Evolutionary conservation across 2,113 vertebrate species (phyloP).

Genomic region (Falco punctatus): DNA sequence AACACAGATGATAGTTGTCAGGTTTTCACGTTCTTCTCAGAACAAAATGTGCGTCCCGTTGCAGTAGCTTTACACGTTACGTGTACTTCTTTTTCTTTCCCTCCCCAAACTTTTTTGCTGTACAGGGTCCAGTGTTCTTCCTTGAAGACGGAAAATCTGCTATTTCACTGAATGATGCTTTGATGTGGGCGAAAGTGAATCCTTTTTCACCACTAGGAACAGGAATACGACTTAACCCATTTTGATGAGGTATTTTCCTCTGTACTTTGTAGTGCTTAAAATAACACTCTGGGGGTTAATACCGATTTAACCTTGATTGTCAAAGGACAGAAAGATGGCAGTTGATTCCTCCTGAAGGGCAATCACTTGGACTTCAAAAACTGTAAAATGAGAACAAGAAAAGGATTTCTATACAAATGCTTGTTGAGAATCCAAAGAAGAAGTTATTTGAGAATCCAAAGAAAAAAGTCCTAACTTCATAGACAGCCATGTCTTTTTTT

Average conservation of each 20-base stretch:
- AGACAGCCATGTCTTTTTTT: conserved; percentile 15
- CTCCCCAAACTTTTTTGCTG: background rate
- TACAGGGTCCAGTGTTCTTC: conserved; percentile 92
- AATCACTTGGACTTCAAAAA: conserved; percentile 29
- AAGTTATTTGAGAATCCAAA: conserved; percentile 64
- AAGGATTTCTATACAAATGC: conserved; percentile 15
- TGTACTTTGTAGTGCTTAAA: background rate
- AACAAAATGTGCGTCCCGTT: background rate
- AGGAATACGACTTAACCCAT: conserved; percentile 94
- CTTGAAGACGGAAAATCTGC: conserved; percentile 95
- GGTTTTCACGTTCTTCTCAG: background rate
- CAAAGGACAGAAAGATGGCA: background rate
- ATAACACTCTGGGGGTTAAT: background rate
- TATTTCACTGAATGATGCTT: conserved; percentile 92
- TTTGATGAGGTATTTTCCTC: conserved; percentile 75
- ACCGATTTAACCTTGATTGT: conserved; percentile 18
- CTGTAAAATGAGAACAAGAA: conserved; percentile 52
- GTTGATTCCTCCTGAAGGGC: conserved; percentile 17
- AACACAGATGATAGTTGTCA: background rate
- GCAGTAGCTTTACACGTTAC: background rate
- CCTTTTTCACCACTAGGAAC: conserved; percentile 97
- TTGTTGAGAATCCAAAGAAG: conserved; percentile 67
- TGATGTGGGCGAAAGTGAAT: conserved; percentile 99
- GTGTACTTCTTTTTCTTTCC: background rate
- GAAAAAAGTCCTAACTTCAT: conserved; percentile 20